Percentiles rank a stretch among this genome's conserved stretches.
phyloP scores from a whole-genome alignment of 2,888 invertebrate genomes.

The Ectropis crepuscularia region DNA sequence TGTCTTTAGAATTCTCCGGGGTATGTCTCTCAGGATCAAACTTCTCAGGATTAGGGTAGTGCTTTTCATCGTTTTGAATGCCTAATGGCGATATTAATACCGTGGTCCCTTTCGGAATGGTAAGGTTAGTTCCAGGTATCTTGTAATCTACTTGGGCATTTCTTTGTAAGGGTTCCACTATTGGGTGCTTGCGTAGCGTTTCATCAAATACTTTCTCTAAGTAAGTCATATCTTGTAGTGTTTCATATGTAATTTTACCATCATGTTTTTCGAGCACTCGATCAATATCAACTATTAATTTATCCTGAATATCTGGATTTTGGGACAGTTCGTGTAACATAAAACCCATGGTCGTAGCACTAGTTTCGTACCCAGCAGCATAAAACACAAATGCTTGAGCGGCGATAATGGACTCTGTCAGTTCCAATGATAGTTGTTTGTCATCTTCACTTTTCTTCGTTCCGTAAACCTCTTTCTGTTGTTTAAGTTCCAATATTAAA shows the following conservation, averaged over 20 bases:
- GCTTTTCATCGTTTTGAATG: slow-evolving; percentile 67
- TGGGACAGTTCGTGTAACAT: slow-evolving; percentile 62
- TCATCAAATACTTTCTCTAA: slow-evolving; percentile 63
- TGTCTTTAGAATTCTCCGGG: slow-evolving; percentile 15
- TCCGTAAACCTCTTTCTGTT: slow-evolving; percentile 44
- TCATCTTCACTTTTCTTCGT: slow-evolving; percentile 37
- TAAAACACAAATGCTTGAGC: slow-evolving; percentile 74
- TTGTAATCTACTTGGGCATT: slow-evolving; percentile 57
- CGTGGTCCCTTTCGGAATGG: slow-evolving; percentile 57
- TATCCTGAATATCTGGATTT: slow-evolving; percentile 66
- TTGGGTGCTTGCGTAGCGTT: slow-evolving; percentile 73
- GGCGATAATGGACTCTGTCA: slow-evolving; percentile 59
- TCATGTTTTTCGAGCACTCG: slow-evolving; percentile 50
- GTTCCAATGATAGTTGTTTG: slow-evolving; percentile 40
- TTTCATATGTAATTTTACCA: slow-evolving; percentile 64
- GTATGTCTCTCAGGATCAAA: slow-evolving; percentile 77
- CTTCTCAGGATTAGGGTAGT: slow-evolving; percentile 70
- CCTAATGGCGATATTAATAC: slow-evolving; percentile 60
- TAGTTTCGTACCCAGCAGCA: slow-evolving; percentile 74
- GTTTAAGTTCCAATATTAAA: slow-evolving; percentile 51
- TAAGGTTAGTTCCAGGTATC: slow-evolving; percentile 61
- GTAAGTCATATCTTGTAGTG: slow-evolving; percentile 63
- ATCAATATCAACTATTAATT: slow-evolving; percentile 58
- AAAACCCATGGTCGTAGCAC: slow-evolving; percentile 65
- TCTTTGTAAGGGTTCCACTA: slow-evolving; percentile 65